A percentile compares a stretch with the other conserved stretches of the same genome.
These are phyloP conservation scores for Microplitis demolitor DNA, from an alignment of 1,140 invertebrate genomes.

Conservation along the genomic window DNA sequence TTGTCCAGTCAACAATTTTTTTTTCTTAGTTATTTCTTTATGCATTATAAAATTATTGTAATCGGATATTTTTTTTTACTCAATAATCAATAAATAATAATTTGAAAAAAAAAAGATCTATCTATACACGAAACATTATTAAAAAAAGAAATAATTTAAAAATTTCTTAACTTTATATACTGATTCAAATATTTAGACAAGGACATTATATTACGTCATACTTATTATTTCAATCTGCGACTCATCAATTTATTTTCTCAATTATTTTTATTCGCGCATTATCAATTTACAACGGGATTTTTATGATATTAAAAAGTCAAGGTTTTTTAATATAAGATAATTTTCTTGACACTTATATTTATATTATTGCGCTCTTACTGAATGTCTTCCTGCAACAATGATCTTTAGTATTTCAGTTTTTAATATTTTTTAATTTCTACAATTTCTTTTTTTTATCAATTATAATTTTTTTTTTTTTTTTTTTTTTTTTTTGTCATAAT, in stretches of 20 bases:
- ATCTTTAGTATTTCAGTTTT: too few species aligned
- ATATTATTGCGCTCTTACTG: too few species aligned
- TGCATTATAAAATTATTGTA: neutral
- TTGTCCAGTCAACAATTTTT: neutral
- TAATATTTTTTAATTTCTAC: too few species aligned
- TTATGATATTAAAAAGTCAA: neutral
- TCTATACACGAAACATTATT: too few species aligned
- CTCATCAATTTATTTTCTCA: neutral
- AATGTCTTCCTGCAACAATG: too few species aligned
- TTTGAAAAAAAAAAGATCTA: too few species aligned
- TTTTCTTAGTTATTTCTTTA: constrained; percentile 1
- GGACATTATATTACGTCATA: neutral
- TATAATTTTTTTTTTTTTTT: too few species aligned
- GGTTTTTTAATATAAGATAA: neutral
- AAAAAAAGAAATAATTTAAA: too few species aligned
- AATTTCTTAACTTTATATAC: too few species aligned
- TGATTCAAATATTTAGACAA: neutral
- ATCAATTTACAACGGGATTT: neutral
- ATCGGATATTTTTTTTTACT: neutral
- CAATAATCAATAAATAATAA: neutral
- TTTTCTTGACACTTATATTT: too few species aligned
- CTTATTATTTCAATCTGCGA: neutral
- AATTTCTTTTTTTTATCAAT: too few species aligned
- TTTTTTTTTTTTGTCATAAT: too few species aligned
- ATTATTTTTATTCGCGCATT: neutral